Conservation (phyloP, 2,113 vertebrate species). For the Colaptes auratus region DNA sequence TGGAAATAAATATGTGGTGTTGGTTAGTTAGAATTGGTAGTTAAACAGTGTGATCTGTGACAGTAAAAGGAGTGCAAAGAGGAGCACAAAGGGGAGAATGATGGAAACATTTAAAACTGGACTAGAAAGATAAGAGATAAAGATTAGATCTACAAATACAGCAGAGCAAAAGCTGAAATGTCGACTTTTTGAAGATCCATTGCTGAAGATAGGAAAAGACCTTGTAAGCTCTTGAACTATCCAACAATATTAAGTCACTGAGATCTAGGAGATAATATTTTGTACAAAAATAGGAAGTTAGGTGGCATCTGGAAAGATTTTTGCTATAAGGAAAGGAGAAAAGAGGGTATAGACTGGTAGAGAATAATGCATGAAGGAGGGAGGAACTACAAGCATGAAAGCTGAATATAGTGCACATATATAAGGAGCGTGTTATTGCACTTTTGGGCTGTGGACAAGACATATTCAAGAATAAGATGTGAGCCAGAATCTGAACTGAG, state of each 20-base stretch:
- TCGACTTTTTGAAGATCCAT: not conserved
- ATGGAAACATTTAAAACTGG: not conserved
- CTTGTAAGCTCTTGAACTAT: not conserved
- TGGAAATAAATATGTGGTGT: not conserved
- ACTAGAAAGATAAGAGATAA: not conserved
- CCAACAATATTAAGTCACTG: not conserved
- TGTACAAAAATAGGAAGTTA: not conserved
- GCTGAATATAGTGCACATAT: not conserved
- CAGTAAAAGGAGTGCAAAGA: not conserved
- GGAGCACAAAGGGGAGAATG: not conserved
- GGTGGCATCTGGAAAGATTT: not conserved
- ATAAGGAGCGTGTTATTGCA: not conserved
- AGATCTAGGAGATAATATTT: not conserved
- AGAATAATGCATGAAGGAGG: not conserved
- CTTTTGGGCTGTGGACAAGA: not conserved
- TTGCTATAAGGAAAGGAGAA: not conserved
- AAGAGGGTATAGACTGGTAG: not conserved
- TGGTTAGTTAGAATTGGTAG: not conserved
- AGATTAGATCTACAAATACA: not conserved
- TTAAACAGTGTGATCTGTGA: not conserved
- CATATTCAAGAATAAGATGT: not conserved
- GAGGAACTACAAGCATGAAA: not conserved
- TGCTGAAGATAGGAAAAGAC: not conserved
- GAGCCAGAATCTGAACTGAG: not conserved
- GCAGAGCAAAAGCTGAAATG: not conserved